Evolutionary conservation across 2,888 invertebrate species (phyloP).

Genomic region (Rhaphigaster nebulosa): DNA sequence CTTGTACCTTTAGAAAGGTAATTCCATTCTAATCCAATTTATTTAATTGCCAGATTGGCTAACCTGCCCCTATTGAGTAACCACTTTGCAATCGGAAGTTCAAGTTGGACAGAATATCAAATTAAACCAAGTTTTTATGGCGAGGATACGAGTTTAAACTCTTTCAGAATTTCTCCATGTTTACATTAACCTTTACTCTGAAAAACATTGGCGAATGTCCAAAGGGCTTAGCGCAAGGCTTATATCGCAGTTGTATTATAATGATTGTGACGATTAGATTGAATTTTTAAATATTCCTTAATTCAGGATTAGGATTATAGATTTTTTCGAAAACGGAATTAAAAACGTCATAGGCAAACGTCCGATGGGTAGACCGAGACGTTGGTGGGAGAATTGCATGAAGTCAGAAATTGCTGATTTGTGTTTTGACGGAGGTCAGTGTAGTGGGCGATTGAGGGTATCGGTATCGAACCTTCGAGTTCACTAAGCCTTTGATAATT

Average conservation of each 20-base stretch:
- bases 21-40: neutral
- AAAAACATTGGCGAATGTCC: neutral
- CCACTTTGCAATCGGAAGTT: neutral
- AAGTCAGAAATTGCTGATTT: no score
- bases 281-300: neutral
- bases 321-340: neutral
- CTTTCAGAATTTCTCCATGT: neutral
- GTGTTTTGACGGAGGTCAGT: no score
- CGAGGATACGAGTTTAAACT: neutral
- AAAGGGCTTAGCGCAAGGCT: neutral
- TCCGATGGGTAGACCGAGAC: no score
- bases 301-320: neutral
- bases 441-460: no score
- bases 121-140: neutral
- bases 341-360: no score
- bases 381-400: no score
- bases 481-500: no score
- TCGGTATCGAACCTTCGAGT: no score
- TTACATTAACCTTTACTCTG: neutral
- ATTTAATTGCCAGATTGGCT: neutral
- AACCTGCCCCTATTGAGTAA: neutral
- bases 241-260: neutral
- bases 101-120: neutral
- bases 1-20: conserved; percentile 40
- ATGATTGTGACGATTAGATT: neutral